A percentile compares a stretch with the other conserved stretches of the same genome.
phyloP scores from a whole-genome alignment of 2,888 invertebrate species.

The Cyclophora punctaria region DNA sequence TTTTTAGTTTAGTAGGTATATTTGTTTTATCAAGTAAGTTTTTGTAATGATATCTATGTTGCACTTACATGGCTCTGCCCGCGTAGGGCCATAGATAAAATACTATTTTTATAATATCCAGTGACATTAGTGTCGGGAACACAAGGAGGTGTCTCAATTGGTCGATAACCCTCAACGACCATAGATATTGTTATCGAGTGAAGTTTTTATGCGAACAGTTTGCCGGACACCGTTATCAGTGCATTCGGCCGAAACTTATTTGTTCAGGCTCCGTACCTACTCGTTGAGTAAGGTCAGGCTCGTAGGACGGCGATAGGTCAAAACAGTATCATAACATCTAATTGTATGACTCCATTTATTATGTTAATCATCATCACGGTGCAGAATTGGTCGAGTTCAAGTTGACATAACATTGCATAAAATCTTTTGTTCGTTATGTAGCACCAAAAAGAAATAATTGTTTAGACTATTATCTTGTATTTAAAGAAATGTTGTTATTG shows the following conservation, averaged over 20 bases:
- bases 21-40: no score
- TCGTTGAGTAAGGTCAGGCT: conserved; percentile 64
- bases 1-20: no score
- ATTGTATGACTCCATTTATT: no score
- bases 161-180: conserved; percentile 19
- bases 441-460: no score
- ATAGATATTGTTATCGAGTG: conserved; percentile 37
- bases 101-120: conserved; percentile 2
- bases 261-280: conserved; percentile 44
- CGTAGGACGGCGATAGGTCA: conserved; percentile 24
- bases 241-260: conserved; percentile 36
- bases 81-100: background rate
- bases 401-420: no score
- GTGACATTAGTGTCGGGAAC: conserved; percentile 15
- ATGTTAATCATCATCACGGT: no score
- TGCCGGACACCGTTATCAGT: conserved; percentile 62
- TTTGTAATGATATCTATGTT: no score
- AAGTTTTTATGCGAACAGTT: conserved; percentile 34
- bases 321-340: background rate
- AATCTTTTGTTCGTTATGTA: no score
- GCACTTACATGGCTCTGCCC: no score
- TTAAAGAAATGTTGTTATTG: no score
- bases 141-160: conserved; percentile 5
- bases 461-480: no score
- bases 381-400: no score